These are phyloP conservation scores for Siniperca scherzeri DNA, from an alignment of 2,797 vertebrate genomes.

Conservation along the genomic window DNA sequence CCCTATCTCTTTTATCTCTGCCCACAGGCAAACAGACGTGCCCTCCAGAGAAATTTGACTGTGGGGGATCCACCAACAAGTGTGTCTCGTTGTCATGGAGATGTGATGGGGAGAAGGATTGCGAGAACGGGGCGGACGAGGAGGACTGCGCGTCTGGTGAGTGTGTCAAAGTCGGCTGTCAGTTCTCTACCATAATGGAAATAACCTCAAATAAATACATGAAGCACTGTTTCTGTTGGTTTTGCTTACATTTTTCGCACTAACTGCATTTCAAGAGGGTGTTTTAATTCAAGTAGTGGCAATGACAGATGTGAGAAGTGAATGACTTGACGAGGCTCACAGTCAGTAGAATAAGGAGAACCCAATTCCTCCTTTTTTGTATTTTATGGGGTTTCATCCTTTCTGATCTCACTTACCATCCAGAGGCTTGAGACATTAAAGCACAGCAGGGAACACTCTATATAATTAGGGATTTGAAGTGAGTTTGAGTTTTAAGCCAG, in stretches of 20 bases:
- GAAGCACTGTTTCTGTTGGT: not conserved
- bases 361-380: slow-evolving; percentile 21
- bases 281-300: not conserved
- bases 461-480: slow-evolving; percentile 57
- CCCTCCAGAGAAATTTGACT: slow-evolving; percentile 96
- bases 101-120: slow-evolving; percentile 97
- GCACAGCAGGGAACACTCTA: slow-evolving; percentile 31
- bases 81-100: slow-evolving; percentile 95
- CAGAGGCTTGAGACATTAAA: slow-evolving; percentile 51
- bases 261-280: not conserved
- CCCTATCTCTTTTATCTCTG: slow-evolving; percentile 57
- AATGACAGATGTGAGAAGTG: not conserved
- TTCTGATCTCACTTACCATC: slow-evolving; percentile 46
- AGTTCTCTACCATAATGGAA: not conserved
- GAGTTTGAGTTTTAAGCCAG: slow-evolving; percentile 48
- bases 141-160: slow-evolving; percentile 93
- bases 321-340: slow-evolving; percentile 13
- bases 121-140: slow-evolving; percentile 94
- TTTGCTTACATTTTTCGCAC: not conserved
- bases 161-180: slow-evolving; percentile 65
- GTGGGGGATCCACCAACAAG: slow-evolving; percentile 93
- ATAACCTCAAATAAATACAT: not conserved
- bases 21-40: slow-evolving; percentile 92
- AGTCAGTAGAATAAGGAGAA: slow-evolving; percentile 6
- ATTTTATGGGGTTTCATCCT: slow-evolving; percentile 43